Base-by-base conservation (phyloP, 2,888 invertebrate genomes). In the Apomyelois bistriatella region DNA sequence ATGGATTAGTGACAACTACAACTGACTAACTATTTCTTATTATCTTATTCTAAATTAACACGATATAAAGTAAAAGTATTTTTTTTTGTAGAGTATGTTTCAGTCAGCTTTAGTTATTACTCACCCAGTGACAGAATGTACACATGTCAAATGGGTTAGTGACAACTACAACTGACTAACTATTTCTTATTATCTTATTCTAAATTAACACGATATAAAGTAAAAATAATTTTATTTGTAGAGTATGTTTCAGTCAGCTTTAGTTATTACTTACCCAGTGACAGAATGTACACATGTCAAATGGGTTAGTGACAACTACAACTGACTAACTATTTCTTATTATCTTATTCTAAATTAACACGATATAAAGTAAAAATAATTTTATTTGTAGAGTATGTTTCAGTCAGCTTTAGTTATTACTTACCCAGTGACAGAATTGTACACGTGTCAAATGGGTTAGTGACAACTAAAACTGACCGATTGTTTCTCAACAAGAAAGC, bases 271-370 rank as follows among this genome's bases (percentile, higher is more conserved):
- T 36, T 17, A 58, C 55, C 56, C 55, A 58, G 56, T 61, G 56
- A 64, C 56, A 61, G 48, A 57, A 47, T 53, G 35, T 8, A 36
- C 46, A 61, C 58, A 60, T 62, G 60, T 58, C 58, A 53, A 53
- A 3, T 56, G 56, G 47, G 55, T 43, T 38, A 55, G 52, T 62
- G 58, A 60, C 50, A 53, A 60, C 60, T 30, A 10, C 53, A 58
- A 56, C 58, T 13, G 9, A n/a, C 37, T 5, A 43, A 67, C 65
- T 15, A 2, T 15, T 7, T 13, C 5, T 7, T 15, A 6, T 13
- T 28, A 28, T 28, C 7, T 28, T 28, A 3, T 28, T 28, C 4
- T n/a, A 28, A 28, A 28, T n/a, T n/a, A n/a, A n/a, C n/a, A n/a
- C n/a, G n/a, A n/a, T n/a, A n/a, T n/a, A n/a, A n/a, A n/a, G n/a